Evolutionary conservation across 2,113 vertebrate species (phyloP).

Genomic region (Porphyrio hochstetteri): DNA sequence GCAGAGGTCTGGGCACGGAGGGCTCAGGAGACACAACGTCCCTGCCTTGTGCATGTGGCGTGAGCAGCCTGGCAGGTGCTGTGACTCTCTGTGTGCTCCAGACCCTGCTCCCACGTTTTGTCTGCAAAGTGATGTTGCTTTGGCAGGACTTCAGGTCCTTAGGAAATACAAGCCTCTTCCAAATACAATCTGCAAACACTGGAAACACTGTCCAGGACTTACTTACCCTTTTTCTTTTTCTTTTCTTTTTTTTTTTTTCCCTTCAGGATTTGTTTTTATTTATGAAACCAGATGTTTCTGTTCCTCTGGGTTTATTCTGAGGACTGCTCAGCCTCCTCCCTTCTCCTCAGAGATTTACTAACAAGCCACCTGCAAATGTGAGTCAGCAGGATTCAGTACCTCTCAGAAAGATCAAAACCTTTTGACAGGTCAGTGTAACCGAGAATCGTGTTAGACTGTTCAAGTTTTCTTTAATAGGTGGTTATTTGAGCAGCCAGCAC

Average conservation of each 20-base stretch:
- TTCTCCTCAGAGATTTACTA: background rate
- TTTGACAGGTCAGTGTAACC: background rate
- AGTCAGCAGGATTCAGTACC: background rate
- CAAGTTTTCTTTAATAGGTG: background rate
- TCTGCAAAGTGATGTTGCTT: background rate
- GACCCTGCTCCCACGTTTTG: background rate
- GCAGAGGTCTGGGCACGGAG: background rate
- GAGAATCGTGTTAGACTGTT: background rate
- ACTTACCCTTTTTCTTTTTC: background rate
- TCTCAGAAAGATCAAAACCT: background rate
- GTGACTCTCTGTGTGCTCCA: background rate
- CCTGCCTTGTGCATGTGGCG: background rate
- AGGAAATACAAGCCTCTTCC: background rate
- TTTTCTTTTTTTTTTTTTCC: background rate
- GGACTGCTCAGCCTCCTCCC: background rate
- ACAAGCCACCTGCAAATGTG: background rate
- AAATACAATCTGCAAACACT: background rate
- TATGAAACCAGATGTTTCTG: background rate
- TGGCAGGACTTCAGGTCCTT: background rate
- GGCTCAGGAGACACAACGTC: background rate
- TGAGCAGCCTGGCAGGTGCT: background rate
- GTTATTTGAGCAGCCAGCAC: background rate
- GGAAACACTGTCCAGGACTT: background rate
- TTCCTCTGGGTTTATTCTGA: background rate
- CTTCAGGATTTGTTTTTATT: background rate